A percentile compares a stretch with the other conserved stretches of the same genome.
Evolutionary conservation across 2,113 vertebrate genomes (phyloP).

Genomic region (Dicentrarchus labrax): DNA sequence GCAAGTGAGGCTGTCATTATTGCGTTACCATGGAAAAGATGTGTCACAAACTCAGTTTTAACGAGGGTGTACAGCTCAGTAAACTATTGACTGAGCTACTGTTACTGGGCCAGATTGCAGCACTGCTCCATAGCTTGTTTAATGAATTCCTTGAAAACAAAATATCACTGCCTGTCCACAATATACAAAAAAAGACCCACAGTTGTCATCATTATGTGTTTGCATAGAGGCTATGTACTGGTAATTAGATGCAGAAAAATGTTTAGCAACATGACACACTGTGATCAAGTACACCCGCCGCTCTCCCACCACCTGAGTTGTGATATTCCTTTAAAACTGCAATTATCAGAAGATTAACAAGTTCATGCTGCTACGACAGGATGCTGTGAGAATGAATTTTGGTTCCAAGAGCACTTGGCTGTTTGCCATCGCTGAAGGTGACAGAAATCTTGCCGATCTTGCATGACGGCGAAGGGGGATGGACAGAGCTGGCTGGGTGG

Average conservation of each 20-base stretch:
- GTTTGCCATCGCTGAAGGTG: conserved; percentile 87
- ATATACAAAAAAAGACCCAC: neutral
- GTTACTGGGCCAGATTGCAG: conserved; percentile 38
- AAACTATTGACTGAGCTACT: conserved; percentile 49
- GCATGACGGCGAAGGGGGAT: conserved; percentile 84
- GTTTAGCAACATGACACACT: conserved; percentile 43
- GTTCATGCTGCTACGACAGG: conserved; percentile 79
- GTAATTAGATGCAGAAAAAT: conserved; percentile 27
- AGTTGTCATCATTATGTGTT: conserved; percentile 2
- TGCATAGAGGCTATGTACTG: conserved; percentile 16
- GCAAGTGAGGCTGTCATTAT: conserved; percentile 83
- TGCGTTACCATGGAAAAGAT: conserved; percentile 65
- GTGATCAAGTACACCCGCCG: conserved; percentile 46
- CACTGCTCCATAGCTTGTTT: conserved; percentile 8
- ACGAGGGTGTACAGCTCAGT: conserved; percentile 48
- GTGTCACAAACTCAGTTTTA: conserved; percentile 60
- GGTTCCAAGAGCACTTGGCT: conserved; percentile 84
- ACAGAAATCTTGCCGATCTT: conserved; percentile 89
- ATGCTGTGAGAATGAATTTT: conserved; percentile 86
- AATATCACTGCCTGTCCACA: conserved; percentile 18
- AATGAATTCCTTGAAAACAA: conserved; percentile 35
- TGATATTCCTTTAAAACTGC: conserved; percentile 78
- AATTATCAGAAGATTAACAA: conserved; percentile 85
- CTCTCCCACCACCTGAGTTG: conserved; percentile 72
- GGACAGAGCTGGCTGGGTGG: conserved; percentile 66